A percentile compares a stretch with the other conserved stretches of the same genome.
These are phyloP conservation scores for Scaptomyza hsui DNA, from an alignment of 1,140 invertebrate species.

Conservation along the genomic window DNA sequence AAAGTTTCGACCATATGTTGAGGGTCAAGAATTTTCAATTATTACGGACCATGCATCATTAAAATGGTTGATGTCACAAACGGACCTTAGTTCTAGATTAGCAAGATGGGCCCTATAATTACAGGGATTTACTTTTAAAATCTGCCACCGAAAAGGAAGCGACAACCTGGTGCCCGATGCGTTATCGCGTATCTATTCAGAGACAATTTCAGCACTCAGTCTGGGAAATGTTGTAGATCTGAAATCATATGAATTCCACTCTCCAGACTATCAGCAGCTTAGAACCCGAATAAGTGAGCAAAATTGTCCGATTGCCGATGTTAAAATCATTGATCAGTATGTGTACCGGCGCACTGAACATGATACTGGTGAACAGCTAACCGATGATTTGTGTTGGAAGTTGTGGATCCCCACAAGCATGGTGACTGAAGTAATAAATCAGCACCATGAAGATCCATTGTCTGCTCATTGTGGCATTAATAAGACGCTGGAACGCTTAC, in stretches of 20 bases:
- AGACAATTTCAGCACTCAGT: background rate
- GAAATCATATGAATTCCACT: background rate
- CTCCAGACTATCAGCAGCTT: background rate
- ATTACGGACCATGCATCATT: constrained; percentile 9
- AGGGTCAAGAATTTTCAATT: constrained; percentile 3
- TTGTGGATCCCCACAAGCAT: constrained; percentile 6
- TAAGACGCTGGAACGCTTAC: constrained; percentile 14
- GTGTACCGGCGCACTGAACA: background rate
- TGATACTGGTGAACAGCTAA: background rate
- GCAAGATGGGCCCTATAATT: constrained; percentile 2
- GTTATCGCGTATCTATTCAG: background rate
- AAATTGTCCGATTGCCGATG: too few species aligned
- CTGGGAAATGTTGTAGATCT: background rate
- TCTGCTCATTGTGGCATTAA: constrained; percentile 15
- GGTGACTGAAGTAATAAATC: background rate
- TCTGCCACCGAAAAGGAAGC: background rate
- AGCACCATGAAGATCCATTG: constrained; percentile 5
- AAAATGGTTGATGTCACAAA: constrained; percentile 6
- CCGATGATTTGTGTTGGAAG: constrained; percentile 21
- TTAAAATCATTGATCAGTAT: too few species aligned
- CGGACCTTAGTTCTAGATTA: background rate
- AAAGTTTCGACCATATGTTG: background rate
- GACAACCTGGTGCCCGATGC: background rate
- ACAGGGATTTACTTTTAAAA: background rate
- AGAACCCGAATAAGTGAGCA: background rate